Evolutionary conservation across 2,113 vertebrate species (phyloP).

Genomic region (Lepus americanus): DNA sequence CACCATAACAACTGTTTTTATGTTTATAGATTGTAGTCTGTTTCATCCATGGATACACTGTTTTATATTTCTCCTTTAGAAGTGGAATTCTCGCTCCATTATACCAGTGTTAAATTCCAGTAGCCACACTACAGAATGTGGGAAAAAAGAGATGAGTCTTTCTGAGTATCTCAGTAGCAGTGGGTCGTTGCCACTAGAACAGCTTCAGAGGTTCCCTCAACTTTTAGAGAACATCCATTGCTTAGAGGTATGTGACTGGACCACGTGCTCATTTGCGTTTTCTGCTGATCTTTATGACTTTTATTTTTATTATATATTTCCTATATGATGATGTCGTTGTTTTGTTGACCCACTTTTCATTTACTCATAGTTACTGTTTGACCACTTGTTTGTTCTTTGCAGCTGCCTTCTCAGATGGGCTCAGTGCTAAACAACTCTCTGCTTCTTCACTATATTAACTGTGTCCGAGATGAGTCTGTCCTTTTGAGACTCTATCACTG

Average conservation of each 20-base stretch:
- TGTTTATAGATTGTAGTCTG: constrained; percentile 40
- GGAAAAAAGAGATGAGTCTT: neutral
- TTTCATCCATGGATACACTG: constrained; percentile 19
- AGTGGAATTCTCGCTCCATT: constrained; percentile 88
- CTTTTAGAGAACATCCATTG: constrained; percentile 92
- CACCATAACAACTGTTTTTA: constrained; percentile 25
- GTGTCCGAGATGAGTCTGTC: constrained; percentile 92
- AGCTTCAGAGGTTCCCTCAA: constrained; percentile 91
- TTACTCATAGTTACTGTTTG: constrained; percentile 1
- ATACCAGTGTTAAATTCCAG: constrained; percentile 80
- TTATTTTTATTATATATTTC: constrained; percentile 56
- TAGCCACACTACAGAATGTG: neutral
- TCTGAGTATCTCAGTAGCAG: neutral
- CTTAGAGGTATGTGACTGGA: constrained; percentile 91
- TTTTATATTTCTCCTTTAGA: constrained; percentile 87
- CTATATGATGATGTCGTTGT: constrained; percentile 44
- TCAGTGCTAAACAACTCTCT: constrained; percentile 93
- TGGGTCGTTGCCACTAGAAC: constrained; percentile 89
- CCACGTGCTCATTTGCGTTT: constrained; percentile 16
- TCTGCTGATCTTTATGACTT: neutral
- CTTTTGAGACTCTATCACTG: constrained; percentile 95
- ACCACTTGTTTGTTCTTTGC: constrained; percentile 65
- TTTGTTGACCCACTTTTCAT: constrained; percentile 25
- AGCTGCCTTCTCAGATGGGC: constrained; percentile 97
- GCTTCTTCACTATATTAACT: constrained; percentile 95